Evolutionary conservation across 2,113 vertebrate species (phyloP), one percentile per base, ranked within the genome.

Genomic region (Oncorhynchus tshawytscha): DNA sequence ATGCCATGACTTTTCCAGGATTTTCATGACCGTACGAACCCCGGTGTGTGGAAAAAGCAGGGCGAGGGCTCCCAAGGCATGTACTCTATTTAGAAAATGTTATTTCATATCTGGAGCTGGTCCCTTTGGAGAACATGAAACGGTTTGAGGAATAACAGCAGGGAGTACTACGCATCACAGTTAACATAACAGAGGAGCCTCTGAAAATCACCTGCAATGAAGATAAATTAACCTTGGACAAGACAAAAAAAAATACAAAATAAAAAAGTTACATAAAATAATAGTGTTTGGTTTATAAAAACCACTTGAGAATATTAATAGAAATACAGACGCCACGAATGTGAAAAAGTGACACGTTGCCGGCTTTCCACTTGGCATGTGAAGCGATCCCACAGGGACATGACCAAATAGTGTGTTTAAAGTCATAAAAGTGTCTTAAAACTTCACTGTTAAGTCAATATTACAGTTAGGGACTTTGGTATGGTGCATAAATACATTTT

Each of bases 41-140:
- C 39, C 7, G 7, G 7, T 39, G 71, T 79, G 77, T 77, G 78
- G 81, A 70, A 86, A 85, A 86, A 85, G 45, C 11, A 5, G 39
- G 13, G 66, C 39, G 45, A 72, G 67, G 60, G 16, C 67, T 73
- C 81, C 79, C 59, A 77, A 75, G 15, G 48, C 75, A 71, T 77
- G 77, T 73, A 67, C 70, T 71, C 24, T 65, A 48, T 85, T 75
- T 74, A 73, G 79, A 13, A 65, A 67, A 24, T 4, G 27, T 67
- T 75, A 78, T 82, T 86, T 84, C 7, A 84, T 73, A 27, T 59
- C 51, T 87, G 84, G 82, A 81, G 57, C 9, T 22, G 31, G 67
- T 82, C 71, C 70, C 67, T 78, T 49, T 66, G 49, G 15, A 77
- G 27, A 77, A 78, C 79, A 78, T 68, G 49, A 75, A 74, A 73